Evolutionary conservation across 2,888 invertebrate genomes (phyloP).

Genomic region (Beris chalybata): DNA sequence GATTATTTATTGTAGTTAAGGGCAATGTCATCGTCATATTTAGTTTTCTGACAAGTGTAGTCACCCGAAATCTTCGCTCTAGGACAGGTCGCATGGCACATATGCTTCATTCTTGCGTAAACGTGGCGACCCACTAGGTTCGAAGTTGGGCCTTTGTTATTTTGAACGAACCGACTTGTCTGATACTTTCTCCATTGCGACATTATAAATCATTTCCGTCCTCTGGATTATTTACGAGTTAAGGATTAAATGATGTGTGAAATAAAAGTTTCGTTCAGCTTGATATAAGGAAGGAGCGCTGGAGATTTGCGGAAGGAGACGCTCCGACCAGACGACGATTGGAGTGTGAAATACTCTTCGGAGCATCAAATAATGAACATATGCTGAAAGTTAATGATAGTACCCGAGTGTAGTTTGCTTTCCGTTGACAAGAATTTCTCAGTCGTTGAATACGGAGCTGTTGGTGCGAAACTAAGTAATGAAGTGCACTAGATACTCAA

Average conservation of each 20-base stretch:
- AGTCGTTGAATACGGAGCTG: constrained; percentile 4
- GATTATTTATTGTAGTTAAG: constrained; percentile 27
- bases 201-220: constrained; percentile 33
- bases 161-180: constrained; percentile 11
- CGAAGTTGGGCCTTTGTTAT: not conserved
- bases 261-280: constrained; percentile 28
- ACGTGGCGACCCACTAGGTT: not conserved
- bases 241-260: constrained; percentile 36
- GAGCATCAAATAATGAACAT: constrained; percentile 28
- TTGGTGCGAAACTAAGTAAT: constrained; percentile 17
- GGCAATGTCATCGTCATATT: constrained; percentile 27
- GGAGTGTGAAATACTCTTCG: constrained; percentile 23
- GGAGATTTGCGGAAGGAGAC: not conserved
- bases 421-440: constrained; percentile 14
- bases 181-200: constrained; percentile 13
- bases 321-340: not conserved
- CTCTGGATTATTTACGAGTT: constrained; percentile 33
- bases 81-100: constrained; percentile 6
- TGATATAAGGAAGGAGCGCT: not conserved
- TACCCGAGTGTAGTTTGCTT: constrained; percentile 2
- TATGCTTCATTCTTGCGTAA: constrained; percentile 4
- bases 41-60: constrained; percentile 18
- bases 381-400: constrained; percentile 30
- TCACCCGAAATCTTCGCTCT: not conserved
- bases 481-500: not conserved